Base-by-base conservation (phyloP, 2,888 invertebrate species). In the Myathropa florea region DNA sequence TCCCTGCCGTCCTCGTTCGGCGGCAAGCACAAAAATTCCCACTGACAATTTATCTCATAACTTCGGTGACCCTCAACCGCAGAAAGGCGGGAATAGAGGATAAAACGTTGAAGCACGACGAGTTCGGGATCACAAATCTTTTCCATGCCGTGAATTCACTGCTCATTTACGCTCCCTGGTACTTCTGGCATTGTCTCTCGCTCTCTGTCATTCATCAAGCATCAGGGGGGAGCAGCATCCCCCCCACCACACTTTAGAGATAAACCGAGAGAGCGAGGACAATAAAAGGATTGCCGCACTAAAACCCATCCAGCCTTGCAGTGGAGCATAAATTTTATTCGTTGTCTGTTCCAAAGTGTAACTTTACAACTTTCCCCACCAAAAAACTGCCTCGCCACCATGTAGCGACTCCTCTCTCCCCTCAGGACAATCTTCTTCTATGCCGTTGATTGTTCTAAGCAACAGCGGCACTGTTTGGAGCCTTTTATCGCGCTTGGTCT, bases 61-160 rank as follows among this genome's bases (percentile, higher is more conserved):
- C 86, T 83, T 83, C 60, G 64, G 70, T 86, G 78, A 86, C 86
- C 83, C 77, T 77, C 63, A 85, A 82, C 82, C 85, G 59, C 82
- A 73, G 53, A 81, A n/a, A 21, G 7, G 36, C 64, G 14, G 72
- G 60, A 63, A 60, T 36, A 23, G 7, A 33, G 67, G 60, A 63
- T 12, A 63, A 71, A 63, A 53, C 24, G 18, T 57, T 23, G 57
- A 57, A 57, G 23, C 23, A 57, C 14, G 23, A 55, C 55, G 72
- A n/a, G n/a, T 86, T 82, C 82, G 60, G 78, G 83, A 83, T 86
- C 77, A 79, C 86, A 86, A 86, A 86, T 86, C 82, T 83, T 83
- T 78, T 86, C 86, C 83, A 63, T 83, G 70, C 39, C 77, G 83
- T 86, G 78, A 86, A 86, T 78, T 82, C 72, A 61, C 59, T 72